A percentile compares a stretch with the other conserved stretches of the same genome.
These are phyloP conservation scores for Drosophila melanosoma DNA, from an alignment of 2,888 invertebrate genomes.

Conservation along the genomic window DNA sequence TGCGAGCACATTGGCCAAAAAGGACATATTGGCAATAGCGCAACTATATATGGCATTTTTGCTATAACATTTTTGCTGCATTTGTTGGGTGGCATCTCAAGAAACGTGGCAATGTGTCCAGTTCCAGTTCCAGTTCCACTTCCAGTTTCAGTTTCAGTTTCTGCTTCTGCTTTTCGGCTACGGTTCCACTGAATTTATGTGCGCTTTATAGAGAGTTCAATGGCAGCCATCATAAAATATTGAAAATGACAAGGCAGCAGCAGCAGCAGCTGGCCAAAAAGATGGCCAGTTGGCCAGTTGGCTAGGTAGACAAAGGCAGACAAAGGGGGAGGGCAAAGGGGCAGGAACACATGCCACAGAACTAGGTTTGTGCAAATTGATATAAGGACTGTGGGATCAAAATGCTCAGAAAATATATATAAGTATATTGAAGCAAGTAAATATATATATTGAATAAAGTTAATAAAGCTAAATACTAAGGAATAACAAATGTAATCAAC, in stretches of 20 bases:
- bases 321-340: background rate
- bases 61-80: conserved; percentile 69
- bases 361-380: conserved; percentile 34
- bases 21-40: conserved; percentile 26
- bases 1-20: conserved; percentile 18
- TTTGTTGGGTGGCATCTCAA: conserved; percentile 51
- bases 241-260: conserved; percentile 59
- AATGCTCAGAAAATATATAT: conserved; percentile 9
- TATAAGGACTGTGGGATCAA: conserved; percentile 23
- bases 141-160: conserved; percentile 3
- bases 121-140: background rate
- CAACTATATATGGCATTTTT: conserved; percentile 58
- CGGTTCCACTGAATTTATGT: conserved; percentile 77
- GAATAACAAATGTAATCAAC: conserved; percentile 5
- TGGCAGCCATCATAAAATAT: conserved; percentile 81
- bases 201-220: conserved; percentile 79
- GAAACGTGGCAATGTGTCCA: conserved; percentile 53
- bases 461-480: conserved; percentile 3
- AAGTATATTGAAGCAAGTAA: background rate
- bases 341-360: conserved; percentile 4
- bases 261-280: conserved; percentile 23
- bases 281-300: background rate
- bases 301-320: background rate
- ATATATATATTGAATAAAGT: background rate
- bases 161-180: conserved; percentile 48